Conservation (phyloP, 1,140 invertebrate species). For the Whitmania pigra region DNA sequence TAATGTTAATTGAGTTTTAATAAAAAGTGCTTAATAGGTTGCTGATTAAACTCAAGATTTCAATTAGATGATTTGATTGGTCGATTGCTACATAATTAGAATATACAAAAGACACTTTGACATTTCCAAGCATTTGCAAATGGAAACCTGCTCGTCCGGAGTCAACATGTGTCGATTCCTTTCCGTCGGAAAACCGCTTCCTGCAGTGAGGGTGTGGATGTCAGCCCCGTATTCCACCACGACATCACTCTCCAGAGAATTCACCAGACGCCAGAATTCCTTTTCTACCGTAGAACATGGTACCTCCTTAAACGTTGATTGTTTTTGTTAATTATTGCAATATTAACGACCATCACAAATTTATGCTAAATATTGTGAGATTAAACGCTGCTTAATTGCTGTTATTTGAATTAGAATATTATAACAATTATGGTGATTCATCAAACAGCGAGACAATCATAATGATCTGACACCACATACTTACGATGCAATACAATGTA, state of each 20-base stretch:
- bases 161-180: constrained; percentile 48
- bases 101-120: too few relatives aligned
- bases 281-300: constrained; percentile 63
- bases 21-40: too few relatives aligned
- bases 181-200: constrained; percentile 94
- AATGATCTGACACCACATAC: too few relatives aligned
- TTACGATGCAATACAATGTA: too few relatives aligned
- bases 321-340: neutral
- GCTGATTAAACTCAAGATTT: neutral
- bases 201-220: constrained; percentile 92
- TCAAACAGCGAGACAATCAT: too few relatives aligned
- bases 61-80: neutral
- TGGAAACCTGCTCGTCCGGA: constrained; percentile 44
- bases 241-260: constrained; percentile 88
- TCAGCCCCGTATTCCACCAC: constrained; percentile 98
- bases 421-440: too few relatives aligned
- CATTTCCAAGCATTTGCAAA: too few relatives aligned
- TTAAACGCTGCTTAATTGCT: too few relatives aligned
- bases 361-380: neutral
- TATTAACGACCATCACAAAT: neutral
- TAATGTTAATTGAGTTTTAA: too few relatives aligned
- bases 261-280: constrained; percentile 95
- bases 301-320: constrained; percentile 31
- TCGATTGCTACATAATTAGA: too few relatives aligned
- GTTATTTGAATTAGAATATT: too few relatives aligned